Evolutionary conservation across 2,797 vertebrate species (phyloP).

Genomic region (Mus caroli): DNA sequence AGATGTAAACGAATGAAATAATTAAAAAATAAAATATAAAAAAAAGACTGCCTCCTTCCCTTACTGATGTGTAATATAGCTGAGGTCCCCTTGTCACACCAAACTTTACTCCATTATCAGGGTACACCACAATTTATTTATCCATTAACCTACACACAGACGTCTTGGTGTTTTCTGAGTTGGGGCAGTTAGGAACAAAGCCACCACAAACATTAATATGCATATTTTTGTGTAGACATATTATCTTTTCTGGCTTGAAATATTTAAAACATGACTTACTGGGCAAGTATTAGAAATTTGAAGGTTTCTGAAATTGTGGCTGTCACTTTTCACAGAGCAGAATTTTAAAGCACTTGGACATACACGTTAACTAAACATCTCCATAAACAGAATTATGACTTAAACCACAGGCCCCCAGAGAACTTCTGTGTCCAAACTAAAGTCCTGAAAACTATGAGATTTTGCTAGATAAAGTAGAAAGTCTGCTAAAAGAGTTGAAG

Average conservation of each 20-base stretch:
- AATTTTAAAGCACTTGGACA: neutral
- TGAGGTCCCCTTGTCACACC: neutral
- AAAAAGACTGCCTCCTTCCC: neutral
- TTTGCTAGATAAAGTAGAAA: neutral
- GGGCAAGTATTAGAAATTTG: neutral
- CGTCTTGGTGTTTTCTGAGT: neutral
- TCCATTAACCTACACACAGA: neutral
- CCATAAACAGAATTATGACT: neutral
- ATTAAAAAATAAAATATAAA: too few relatives aligned
- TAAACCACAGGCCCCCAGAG: neutral
- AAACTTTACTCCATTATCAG: neutral
- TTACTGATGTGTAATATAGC: neutral
- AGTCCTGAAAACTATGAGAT: neutral
- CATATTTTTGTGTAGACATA: neutral
- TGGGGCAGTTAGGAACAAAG: neutral
- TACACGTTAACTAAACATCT: neutral
- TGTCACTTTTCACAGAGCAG: neutral
- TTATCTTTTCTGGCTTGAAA: neutral
- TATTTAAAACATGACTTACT: constrained; percentile 40
- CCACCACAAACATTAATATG: neutral
- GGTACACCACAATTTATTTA: neutral
- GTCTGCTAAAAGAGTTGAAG: neutral
- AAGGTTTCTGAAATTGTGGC: neutral
- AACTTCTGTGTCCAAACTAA: neutral
- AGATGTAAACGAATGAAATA: too few relatives aligned